Conservation (phyloP, 2,888 invertebrate species). For the Melanchra persicariae region DNA sequence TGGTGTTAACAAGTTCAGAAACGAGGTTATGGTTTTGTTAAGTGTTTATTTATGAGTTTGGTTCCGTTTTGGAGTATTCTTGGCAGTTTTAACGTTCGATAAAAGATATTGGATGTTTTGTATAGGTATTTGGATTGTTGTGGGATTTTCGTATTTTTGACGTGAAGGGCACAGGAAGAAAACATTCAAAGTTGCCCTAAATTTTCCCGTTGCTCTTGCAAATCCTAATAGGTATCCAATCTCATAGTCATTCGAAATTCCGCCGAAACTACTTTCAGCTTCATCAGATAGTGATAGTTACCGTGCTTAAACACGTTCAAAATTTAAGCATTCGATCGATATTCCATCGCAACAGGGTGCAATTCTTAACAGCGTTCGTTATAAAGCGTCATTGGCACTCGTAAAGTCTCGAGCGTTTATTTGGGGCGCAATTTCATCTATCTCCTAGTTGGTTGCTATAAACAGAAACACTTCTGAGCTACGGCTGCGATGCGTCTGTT, state of each 20-base stretch:
- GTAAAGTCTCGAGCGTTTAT: constrained; percentile 33
- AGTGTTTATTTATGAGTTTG: constrained; percentile 38
- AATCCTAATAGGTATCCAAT: background rate
- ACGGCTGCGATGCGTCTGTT: constrained; percentile 4
- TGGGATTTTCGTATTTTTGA: background rate
- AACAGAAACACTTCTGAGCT: constrained; percentile 29
- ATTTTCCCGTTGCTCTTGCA: background rate
- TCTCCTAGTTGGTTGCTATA: constrained; percentile 25
- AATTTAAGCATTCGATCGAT: background rate
- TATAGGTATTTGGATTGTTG: background rate
- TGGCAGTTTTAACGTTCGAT: constrained; percentile 8
- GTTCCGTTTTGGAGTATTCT: constrained; percentile 18
- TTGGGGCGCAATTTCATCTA: constrained; percentile 30
- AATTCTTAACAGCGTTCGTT: constrained; percentile 3
- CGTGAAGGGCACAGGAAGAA: background rate
- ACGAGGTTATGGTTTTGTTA: constrained; percentile 45
- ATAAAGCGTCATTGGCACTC: constrained; percentile 10
- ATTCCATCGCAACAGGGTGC: constrained; percentile 10
- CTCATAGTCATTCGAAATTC: constrained; percentile 2
- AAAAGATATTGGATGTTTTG: background rate
- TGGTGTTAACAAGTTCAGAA: constrained; percentile 48
- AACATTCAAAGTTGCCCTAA: background rate
- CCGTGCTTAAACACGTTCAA: background rate
- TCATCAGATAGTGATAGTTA: constrained; percentile 1
- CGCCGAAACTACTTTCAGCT: background rate